phyloP scores from a whole-genome alignment of 2,113 vertebrate genomes.

The Orthonyx spaldingii region DNA sequence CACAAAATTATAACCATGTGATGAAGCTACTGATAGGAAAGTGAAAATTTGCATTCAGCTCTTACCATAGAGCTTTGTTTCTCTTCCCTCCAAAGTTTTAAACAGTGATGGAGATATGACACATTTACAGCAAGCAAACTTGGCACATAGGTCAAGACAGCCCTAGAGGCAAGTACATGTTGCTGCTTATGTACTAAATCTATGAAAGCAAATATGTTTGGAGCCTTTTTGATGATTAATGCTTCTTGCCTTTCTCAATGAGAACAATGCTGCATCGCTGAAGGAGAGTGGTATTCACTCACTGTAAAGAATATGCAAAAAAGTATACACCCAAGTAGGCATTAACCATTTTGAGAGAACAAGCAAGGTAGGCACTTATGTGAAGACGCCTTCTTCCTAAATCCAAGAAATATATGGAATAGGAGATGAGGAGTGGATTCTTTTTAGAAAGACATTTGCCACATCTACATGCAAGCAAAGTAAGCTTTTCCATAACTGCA shows the following conservation, averaged over 20 bases:
- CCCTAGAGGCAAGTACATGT: not conserved
- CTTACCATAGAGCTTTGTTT: not conserved
- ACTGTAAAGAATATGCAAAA: not conserved
- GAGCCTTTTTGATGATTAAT: not conserved
- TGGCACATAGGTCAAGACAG: not conserved
- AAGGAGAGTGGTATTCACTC: not conserved
- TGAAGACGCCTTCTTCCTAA: not conserved
- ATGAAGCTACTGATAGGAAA: not conserved
- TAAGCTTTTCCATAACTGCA: not conserved
- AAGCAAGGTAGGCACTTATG: not conserved
- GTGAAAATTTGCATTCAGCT: not conserved
- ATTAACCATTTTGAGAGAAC: not conserved
- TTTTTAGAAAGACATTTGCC: not conserved
- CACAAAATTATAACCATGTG: not conserved
- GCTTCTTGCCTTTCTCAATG: not conserved
- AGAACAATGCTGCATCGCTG: not conserved
- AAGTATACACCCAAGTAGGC: not conserved
- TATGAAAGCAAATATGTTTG: not conserved
- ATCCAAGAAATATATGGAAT: not conserved
- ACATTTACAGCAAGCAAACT: not conserved
- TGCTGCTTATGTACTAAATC: not conserved
- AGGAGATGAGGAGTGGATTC: not conserved
- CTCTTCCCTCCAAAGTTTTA: not conserved
- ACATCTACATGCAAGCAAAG: not conserved
- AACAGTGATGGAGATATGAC: not conserved